Conservation (phyloP, 2,113 vertebrate species). For the Larimichthys crocea region DNA sequence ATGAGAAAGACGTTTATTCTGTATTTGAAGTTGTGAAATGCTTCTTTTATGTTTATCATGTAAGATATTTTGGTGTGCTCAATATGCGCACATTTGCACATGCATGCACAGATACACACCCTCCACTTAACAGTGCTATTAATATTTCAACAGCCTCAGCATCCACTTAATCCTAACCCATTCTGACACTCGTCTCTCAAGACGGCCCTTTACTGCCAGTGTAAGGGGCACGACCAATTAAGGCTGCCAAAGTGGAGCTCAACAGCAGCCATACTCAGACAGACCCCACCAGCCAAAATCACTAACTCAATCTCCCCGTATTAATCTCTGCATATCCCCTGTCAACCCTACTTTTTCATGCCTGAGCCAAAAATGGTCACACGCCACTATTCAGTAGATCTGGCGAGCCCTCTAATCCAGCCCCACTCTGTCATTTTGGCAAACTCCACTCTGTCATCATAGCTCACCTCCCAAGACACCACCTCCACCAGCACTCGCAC, state of each 20-base stretch:
- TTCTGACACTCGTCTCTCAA: conserved; percentile 75
- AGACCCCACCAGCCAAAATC: conserved; percentile 64
- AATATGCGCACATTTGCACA: conserved; percentile 11
- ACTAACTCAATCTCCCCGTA: conserved; percentile 75
- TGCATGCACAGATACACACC: conserved; percentile 27
- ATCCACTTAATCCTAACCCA: conserved; percentile 74
- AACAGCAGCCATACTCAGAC: conserved; percentile 57
- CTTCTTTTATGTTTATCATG: conserved; percentile 11
- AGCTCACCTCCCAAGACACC: conserved; percentile 74
- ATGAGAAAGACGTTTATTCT: conserved; percentile 28
- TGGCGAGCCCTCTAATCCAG: conserved; percentile 75
- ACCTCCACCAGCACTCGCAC: conserved; percentile 65
- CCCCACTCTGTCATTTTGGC: conserved; percentile 80
- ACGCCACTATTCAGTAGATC: conserved; percentile 70
- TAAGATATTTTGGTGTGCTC: neutral
- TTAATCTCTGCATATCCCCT: conserved; percentile 77
- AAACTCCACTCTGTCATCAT: conserved; percentile 74
- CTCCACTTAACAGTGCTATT: conserved; percentile 36
- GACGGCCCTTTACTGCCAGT: conserved; percentile 60
- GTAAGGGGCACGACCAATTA: conserved; percentile 71
- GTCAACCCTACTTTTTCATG: conserved; percentile 76
- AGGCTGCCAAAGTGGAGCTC: conserved; percentile 71
- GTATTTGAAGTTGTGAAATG: conserved; percentile 16
- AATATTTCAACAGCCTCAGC: conserved; percentile 55
- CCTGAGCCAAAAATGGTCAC: conserved; percentile 75